phyloP scores from a whole-genome alignment of 2,113 vertebrate species.

The Platycercus adscitus region DNA sequence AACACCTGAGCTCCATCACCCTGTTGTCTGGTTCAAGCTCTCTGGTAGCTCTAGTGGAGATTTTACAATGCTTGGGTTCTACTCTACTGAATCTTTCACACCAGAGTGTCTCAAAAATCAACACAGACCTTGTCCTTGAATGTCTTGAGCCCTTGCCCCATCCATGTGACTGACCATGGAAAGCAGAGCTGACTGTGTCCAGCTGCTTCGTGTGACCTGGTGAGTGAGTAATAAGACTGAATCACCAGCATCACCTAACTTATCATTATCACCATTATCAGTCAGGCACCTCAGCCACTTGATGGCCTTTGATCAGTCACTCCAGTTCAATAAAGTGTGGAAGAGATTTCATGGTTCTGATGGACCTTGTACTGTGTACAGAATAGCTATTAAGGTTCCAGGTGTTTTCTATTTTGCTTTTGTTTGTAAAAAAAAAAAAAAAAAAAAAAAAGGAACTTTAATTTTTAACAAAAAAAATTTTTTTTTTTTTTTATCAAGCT shows the following conservation, averaged over 20 bases:
- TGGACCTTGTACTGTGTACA: background rate
- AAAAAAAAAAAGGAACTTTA: background rate
- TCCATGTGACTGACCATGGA: background rate
- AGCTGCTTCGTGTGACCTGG: background rate
- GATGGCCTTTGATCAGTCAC: background rate
- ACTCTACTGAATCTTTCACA: background rate
- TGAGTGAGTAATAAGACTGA: background rate
- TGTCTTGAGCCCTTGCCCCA: background rate
- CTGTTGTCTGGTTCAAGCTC: background rate
- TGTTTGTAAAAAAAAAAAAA: background rate
- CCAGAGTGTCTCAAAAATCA: background rate
- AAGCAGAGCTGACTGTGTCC: background rate
- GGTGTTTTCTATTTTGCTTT: background rate
- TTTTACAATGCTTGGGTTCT: background rate
- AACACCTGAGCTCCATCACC: background rate
- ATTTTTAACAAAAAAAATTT: background rate
- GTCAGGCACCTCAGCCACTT: background rate
- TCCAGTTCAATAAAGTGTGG: background rate
- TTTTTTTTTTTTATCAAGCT: background rate
- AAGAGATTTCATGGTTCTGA: background rate
- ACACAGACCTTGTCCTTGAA: background rate
- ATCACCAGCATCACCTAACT: background rate
- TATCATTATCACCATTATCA: background rate
- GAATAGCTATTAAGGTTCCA: background rate
- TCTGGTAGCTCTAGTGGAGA: background rate